A percentile compares a stretch with the other conserved stretches of the same genome.
Evolutionary conservation across 2,888 invertebrate species (phyloP).

Genomic region (Caenorhabditis drosophilae): DNA sequence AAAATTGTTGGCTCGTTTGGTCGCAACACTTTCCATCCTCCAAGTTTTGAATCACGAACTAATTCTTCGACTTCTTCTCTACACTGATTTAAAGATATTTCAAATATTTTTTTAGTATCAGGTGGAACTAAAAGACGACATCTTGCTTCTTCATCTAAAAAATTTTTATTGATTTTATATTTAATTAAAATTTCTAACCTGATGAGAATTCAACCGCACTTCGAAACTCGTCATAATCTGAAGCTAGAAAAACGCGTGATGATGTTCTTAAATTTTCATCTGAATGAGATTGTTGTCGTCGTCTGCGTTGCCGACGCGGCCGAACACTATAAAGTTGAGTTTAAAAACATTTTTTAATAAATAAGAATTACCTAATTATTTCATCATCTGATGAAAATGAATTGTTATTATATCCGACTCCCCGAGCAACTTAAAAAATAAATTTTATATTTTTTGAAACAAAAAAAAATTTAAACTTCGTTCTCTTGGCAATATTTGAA

Average conservation of each 20-base stretch:
- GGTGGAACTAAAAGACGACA: slow-evolving; percentile 29
- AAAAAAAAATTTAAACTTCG: slow-evolving; percentile 32
- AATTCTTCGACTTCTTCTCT: slow-evolving; percentile 31
- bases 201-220: slow-evolving; percentile 46
- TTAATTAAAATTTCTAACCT: slow-evolving; percentile 10
- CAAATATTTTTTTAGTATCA: slow-evolving; percentile 27
- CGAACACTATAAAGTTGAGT: slow-evolving; percentile 9
- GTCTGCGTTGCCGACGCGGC: slow-evolving; percentile 8
- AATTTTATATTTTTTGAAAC: neutral
- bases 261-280: slow-evolving; percentile 3
- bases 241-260: slow-evolving; percentile 24
- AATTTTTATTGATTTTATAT: slow-evolving; percentile 1
- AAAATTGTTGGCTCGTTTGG: slow-evolving; percentile 20
- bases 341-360: too few relatives aligned
- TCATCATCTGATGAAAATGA: slow-evolving; percentile 32
- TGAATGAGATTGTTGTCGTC: too few relatives aligned
- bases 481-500: slow-evolving; percentile 60
- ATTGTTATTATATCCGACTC: slow-evolving; percentile 14
- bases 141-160: slow-evolving; percentile 28
- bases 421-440: slow-evolving; percentile 20
- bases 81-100: slow-evolving; percentile 28
- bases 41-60: slow-evolving; percentile 32
- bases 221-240: slow-evolving; percentile 45
- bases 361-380: too few relatives aligned
- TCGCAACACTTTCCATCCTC: slow-evolving; percentile 42